phyloP scores from a whole-genome alignment of 2,113 vertebrate genomes.

The Podarcis muralis region DNA sequence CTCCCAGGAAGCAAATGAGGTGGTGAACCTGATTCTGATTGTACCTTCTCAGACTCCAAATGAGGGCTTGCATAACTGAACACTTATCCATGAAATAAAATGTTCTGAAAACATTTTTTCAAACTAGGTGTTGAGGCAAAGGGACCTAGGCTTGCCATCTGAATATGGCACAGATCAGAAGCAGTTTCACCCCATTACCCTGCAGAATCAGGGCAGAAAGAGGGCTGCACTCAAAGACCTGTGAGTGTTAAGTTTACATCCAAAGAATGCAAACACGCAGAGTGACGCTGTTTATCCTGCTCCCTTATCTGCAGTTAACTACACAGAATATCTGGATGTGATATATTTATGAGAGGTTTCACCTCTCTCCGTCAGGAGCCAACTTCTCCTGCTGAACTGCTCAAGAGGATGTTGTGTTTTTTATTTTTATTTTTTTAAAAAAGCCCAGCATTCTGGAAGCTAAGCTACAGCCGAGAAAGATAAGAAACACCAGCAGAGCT shows the following conservation, averaged over 20 bases:
- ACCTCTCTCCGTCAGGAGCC: not conserved
- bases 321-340: not conserved
- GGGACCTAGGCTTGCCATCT: not conserved
- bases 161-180: not conserved
- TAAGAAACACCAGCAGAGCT: rapidly evolving
- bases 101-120: not conserved
- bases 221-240: not conserved
- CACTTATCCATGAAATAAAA: not conserved
- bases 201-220: not conserved
- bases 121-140: not conserved
- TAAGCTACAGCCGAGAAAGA: not conserved
- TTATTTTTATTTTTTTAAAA: too few species aligned
- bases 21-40: not conserved
- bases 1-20: not conserved
- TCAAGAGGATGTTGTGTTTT: rapidly evolving
- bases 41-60: not conserved
- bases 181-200: not conserved
- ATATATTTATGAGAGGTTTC: not conserved
- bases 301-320: not conserved
- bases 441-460: not conserved
- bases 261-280: not conserved
- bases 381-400: not conserved
- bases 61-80: not conserved
- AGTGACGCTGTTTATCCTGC: not conserved
- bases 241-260: not conserved